Percentiles rank a stretch among this genome's conserved stretches.
These are phyloP conservation scores for Bubo blakistoni DNA, from an alignment of 2,113 vertebrate genomes.

Conservation along the genomic window DNA sequence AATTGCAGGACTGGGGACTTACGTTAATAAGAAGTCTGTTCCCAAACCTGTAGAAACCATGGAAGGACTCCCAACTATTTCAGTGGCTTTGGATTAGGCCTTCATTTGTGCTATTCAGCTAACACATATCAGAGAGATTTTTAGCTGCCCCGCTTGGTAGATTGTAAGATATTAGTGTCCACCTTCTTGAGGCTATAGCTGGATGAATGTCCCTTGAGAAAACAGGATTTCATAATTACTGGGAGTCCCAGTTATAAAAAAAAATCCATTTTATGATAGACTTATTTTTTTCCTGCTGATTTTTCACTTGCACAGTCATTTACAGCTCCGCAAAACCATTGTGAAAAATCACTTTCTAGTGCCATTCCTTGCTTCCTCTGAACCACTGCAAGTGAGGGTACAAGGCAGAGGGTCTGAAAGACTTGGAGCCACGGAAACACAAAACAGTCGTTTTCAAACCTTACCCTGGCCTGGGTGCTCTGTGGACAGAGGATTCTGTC, in stretches of 20 bases:
- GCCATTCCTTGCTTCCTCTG: not conserved
- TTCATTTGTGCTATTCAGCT: not conserved
- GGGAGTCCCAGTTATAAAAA: not conserved
- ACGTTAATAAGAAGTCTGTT: not conserved
- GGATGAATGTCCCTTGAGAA: not conserved
- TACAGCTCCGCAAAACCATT: not conserved
- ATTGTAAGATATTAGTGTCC: not conserved
- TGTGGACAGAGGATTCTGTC: not conserved
- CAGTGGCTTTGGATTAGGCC: not conserved
- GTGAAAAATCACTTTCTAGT: not conserved
- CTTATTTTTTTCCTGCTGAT: fast-evolving
- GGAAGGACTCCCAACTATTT: not conserved
- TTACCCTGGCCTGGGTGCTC: not conserved
- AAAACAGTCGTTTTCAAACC: not conserved
- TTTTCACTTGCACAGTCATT: not conserved
- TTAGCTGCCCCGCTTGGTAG: not conserved
- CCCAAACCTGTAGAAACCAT: not conserved
- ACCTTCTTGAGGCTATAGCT: not conserved
- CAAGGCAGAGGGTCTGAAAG: not conserved
- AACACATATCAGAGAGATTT: not conserved
- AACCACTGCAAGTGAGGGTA: not conserved
- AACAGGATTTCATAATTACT: not conserved
- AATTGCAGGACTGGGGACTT: not conserved
- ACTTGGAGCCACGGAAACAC: not conserved
- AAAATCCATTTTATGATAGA: not conserved